A percentile compares a stretch with the other conserved stretches of the same genome.
These are phyloP conservation scores for Palythoa caribaeorum DNA, from an alignment of 92 coral and sea anemone genomes.

Conservation along the genomic window DNA sequence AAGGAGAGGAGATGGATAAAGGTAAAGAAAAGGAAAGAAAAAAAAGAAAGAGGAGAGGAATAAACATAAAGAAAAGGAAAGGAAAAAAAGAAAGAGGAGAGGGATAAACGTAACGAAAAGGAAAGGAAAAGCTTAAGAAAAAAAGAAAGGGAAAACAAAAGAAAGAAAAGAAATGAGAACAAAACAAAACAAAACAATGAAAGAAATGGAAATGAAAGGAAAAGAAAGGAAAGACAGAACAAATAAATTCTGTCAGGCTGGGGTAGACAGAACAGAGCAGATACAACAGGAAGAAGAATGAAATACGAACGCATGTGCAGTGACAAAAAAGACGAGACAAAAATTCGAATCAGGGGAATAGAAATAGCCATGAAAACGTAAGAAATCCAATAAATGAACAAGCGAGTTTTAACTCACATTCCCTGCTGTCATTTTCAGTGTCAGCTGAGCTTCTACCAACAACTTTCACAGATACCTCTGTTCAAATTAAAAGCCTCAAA, in stretches of 20 bases:
- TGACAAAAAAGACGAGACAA: background rate
- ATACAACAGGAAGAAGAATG: background rate
- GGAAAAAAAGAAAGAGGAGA: background rate
- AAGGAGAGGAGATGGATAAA: background rate
- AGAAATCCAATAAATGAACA: background rate
- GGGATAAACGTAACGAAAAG: background rate
- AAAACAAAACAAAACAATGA: too few species aligned
- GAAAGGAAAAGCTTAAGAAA: background rate
- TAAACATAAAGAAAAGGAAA: background rate
- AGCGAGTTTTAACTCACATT: background rate
- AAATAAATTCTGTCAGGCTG: background rate
- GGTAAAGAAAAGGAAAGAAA: background rate
- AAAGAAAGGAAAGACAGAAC: background rate
- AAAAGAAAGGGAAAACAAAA: background rate
- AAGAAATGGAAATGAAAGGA: background rate
- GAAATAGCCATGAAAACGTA: background rate
- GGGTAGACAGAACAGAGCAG: background rate
- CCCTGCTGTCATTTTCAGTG: background rate
- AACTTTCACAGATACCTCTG: constrained; percentile 21
- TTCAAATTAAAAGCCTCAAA: background rate
- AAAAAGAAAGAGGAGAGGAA: background rate
- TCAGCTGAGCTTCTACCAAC: background rate
- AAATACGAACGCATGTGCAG: background rate
- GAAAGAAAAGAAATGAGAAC: background rate
- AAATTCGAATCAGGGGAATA: background rate